Evolutionary conservation across 2,888 invertebrate genomes (phyloP), one percentile per base, ranked within the genome.

Genomic region (Mycalesis mineus): DNA sequence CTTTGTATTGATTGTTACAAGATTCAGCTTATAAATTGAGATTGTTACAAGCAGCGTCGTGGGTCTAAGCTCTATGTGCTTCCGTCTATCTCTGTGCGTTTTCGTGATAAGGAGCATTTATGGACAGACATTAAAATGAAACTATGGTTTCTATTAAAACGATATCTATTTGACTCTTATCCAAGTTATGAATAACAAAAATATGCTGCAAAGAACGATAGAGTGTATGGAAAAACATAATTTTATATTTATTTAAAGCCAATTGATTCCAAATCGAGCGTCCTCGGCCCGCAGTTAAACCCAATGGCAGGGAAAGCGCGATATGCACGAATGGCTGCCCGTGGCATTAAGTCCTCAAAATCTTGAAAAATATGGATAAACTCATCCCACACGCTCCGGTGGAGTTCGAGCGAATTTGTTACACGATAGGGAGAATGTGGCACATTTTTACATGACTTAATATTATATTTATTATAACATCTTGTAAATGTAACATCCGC

Each of bases 221-320:
- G 28, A 40, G 33, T 41, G 33, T 41, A 57, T 60, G 40, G 47
- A 47, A 57, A 44, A 50, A 54, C 54, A 52, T 61, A 55, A 58
- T 52, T 55, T 58, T 50, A 47, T 47, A 47, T 47, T 28, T 41
- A 31, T 42, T 60, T 62, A 48, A 52, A 57, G 48, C 22, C 62
- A 60, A 62, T 55, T 56, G 50, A 45, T 40, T 51, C 45, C 41
- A 55, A 60, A 53, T 57, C 49, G 57, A 55, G 57, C 57, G 55
- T 60, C 28, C 40, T 52, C 45, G 47, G 53, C 54, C 55, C 47
- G 39, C 57, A 60, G 53, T 57, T 44, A 60, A 60, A 60, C 49
- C 41, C 60, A 57, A 60, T 60, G 60, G 45, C 22, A 49, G 45
- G 49, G 50, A 60, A 60, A 57, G 53, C 44, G 29, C 29, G 56